Conservation (phyloP, 1,140 invertebrate species). For the Drosophila nigromelanica region DNA sequence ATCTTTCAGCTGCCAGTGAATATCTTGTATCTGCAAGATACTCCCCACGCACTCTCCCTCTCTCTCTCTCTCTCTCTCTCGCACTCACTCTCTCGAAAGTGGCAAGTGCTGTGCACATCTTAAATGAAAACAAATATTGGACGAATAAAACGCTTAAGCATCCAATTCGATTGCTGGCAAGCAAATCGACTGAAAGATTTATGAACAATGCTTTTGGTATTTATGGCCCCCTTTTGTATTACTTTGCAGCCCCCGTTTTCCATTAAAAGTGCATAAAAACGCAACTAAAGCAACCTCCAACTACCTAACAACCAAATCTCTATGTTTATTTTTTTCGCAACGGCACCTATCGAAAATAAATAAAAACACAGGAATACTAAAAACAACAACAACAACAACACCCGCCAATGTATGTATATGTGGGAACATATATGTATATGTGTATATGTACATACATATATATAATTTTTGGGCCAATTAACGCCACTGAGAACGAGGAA, state of each 20-base stretch:
- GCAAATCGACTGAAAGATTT: conserved; percentile 76
- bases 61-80: conserved; percentile 1
- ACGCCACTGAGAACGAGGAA: conserved; percentile 40
- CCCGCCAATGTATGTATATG: background rate
- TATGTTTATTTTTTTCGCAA: conserved; percentile 68
- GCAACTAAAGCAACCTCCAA: conserved; percentile 15
- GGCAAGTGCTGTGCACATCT: conserved; percentile 25
- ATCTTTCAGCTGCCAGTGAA: conserved; percentile 11
- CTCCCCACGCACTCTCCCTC: conserved; percentile 19
- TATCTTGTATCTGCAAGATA: conserved; percentile 30
- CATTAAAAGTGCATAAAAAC: conserved; percentile 78
- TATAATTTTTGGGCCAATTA: conserved; percentile 60
- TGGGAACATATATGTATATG: conserved; percentile 8
- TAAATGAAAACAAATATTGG: conserved; percentile 69
- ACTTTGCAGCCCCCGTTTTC: conserved; percentile 49
- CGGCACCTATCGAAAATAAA: conserved; percentile 44
- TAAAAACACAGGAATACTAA: conserved; percentile 44
- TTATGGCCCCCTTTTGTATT: conserved; percentile 72
- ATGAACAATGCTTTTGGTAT: conserved; percentile 69
- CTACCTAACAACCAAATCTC: conserved; percentile 24
- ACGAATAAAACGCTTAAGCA: conserved; percentile 66
- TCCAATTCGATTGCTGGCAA: conserved; percentile 58
- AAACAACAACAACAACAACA: background rate
- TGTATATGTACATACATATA: background rate
- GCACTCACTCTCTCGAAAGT: background rate